These are phyloP conservation scores for Dryoscopus gambensis DNA, from an alignment of 2,113 vertebrate genomes.

Conservation along the genomic window DNA sequence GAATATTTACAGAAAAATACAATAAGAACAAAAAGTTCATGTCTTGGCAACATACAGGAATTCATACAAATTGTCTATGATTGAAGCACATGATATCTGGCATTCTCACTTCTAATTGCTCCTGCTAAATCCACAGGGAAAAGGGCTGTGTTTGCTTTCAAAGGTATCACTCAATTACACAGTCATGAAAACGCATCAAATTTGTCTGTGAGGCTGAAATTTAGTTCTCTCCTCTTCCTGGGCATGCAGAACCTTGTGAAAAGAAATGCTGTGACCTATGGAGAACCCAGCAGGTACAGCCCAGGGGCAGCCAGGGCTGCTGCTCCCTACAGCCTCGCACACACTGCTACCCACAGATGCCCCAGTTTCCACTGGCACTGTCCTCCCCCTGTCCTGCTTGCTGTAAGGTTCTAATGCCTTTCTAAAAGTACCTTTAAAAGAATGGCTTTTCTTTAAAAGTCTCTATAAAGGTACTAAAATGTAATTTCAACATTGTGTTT, in stretches of 20 bases:
- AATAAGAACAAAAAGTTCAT: conserved; percentile 74
- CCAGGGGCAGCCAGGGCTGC: background rate
- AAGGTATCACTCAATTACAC: background rate
- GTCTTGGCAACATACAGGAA: conserved; percentile 76
- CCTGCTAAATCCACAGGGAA: conserved; percentile 38
- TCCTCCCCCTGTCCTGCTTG: background rate
- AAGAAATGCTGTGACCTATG: background rate
- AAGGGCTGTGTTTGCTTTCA: background rate
- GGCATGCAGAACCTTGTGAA: background rate
- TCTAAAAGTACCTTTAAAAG: background rate
- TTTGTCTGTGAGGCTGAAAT: background rate
- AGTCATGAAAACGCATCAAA: background rate
- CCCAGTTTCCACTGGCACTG: background rate
- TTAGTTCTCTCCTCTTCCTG: background rate
- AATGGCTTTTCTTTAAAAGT: background rate
- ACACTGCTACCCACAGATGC: background rate
- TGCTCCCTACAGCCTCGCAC: background rate
- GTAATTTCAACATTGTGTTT: background rate
- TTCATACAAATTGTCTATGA: conserved; percentile 64
- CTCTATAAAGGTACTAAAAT: background rate
- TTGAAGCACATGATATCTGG: conserved; percentile 62
- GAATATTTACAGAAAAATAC: conserved; percentile 89
- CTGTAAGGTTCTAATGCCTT: background rate
- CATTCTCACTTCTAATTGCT: conserved; percentile 38
- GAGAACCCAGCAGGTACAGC: background rate